phyloP scores from a whole-genome alignment of 64 coral and sea anemone species.

The Montipora cactus region DNA sequence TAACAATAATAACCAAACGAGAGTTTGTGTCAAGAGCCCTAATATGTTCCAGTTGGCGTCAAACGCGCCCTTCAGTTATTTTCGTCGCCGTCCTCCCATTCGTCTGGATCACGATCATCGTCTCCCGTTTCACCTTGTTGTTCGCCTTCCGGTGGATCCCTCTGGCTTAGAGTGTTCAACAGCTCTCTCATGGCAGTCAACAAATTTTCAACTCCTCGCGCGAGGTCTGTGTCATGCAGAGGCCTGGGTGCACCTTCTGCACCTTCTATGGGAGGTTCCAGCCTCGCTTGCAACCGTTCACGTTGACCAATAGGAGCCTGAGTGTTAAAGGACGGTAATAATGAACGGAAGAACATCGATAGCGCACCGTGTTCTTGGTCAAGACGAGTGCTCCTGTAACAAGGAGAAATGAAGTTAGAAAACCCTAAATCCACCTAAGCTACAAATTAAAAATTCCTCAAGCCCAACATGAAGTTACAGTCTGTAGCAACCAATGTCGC shows the following conservation, averaged over 20 bases:
- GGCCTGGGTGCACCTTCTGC: conserved; percentile 85
- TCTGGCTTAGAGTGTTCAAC: conserved; percentile 89
- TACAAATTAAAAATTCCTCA: too few relatives aligned
- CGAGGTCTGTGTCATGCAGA: conserved; percentile 82
- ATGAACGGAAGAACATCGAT: conserved; percentile 86
- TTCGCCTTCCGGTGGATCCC: conserved; percentile 61
- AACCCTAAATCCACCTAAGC: too few relatives aligned
- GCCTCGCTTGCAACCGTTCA: conserved; percentile 52
- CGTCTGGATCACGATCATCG: conserved; percentile 53
- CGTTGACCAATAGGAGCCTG: conserved; percentile 60
- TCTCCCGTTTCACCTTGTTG: conserved; percentile 72
- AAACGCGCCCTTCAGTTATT: too few relatives aligned
- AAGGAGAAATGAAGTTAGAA: not conserved
- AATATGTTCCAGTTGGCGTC: too few relatives aligned
- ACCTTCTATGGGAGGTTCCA: conserved; percentile 71
- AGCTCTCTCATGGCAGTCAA: conserved; percentile 97
- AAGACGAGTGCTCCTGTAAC: not conserved
- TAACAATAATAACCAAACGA: too few relatives aligned
- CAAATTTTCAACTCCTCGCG: conserved; percentile 88
- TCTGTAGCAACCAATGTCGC: too few relatives aligned
- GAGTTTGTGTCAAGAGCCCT: too few relatives aligned
- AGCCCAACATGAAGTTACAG: too few relatives aligned
- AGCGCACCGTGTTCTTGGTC: conserved; percentile 54
- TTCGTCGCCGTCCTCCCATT: conserved; percentile 63
- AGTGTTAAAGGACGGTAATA: conserved; percentile 83